Percentiles rank a stretch among this genome's conserved stretches.
These are phyloP conservation scores for Chromobotia macracanthus DNA, from an alignment of 2,797 vertebrate species.

Conservation along the genomic window DNA sequence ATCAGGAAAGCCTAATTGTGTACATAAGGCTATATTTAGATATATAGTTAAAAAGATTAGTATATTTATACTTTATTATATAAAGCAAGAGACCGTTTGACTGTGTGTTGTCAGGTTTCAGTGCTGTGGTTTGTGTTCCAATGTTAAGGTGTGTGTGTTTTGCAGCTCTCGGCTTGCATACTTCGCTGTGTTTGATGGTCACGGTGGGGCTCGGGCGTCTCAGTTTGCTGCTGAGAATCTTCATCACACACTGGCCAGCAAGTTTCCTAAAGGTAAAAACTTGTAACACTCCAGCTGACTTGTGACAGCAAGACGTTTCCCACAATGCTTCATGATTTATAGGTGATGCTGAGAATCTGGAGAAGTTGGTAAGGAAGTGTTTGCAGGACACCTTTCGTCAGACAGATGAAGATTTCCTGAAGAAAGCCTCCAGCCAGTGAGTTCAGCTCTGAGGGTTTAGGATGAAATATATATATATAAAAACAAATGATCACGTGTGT, in stretches of 20 bases:
- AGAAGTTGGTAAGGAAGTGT: constrained; percentile 91
- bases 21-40: not conserved
- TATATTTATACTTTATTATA: too few relatives aligned
- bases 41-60: not conserved
- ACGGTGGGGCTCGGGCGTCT: constrained; percentile 89
- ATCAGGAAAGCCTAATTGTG: too few relatives aligned
- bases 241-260: constrained; percentile 86
- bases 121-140: not conserved
- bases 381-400: constrained; percentile 91
- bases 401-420: constrained; percentile 95
- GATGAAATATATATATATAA: too few relatives aligned
- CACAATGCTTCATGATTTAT: constrained; percentile 17
- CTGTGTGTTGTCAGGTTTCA: too few relatives aligned
- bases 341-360: constrained; percentile 86
- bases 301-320: not conserved
- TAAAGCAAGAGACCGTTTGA: too few relatives aligned
- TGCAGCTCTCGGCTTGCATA: constrained; percentile 86
- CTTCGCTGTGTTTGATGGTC: constrained; percentile 95
- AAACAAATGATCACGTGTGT: too few relatives aligned
- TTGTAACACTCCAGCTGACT: constrained; percentile 17
- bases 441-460: constrained; percentile 53
- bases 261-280: constrained; percentile 87
- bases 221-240: constrained; percentile 90
- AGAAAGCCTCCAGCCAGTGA: constrained; percentile 95
- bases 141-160: not conserved